Evolutionary conservation across 2,113 vertebrate genomes (phyloP), one percentile per base, ranked within the genome.

Genomic region (Xiphophorus couchianus): DNA sequence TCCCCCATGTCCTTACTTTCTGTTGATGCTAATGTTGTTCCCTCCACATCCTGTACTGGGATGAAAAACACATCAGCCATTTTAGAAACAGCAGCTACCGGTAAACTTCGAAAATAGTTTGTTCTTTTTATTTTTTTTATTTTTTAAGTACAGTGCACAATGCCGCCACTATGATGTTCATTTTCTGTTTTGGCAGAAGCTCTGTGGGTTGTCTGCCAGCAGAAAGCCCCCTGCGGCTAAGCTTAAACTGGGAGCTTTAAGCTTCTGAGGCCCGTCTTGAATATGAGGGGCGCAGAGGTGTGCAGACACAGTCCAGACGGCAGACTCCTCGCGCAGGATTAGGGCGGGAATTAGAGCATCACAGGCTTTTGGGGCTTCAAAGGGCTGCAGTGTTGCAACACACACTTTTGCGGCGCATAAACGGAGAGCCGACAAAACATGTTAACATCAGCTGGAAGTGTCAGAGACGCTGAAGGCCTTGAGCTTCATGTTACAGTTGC

Each of bases 271-370:
- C 37, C 63, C 63, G 73, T 71, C 79, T 80, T 80, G 69, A 81
- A 74, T 11, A 30, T 3, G 42, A 4, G 58, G 42, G 74, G 19
- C 3, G 5, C 4, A 79, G 82, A 78, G 80, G 82, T 79, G 75
- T 37, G 74, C 74, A 91, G 88, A 89, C 90, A 83, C 62, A 65
- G 91, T 85, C 84, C 78, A 89, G 90, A 90, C 90, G 27, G 83
- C 69, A 81, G 84, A 86, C 64, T 77, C 85, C 82, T 84, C 67
- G 28, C 86, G 73, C 74, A 44, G 87, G 92, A 92, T 93, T 91
- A 92, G 76, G 67, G 79, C 77, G 75, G 78, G 90, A 92, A 91
- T 93, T 92, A 93, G 77, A 76, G 80, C 73, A 86, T 91, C 83
- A 91, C 63, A 37, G 81, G 64, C 85, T 81, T 72, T 78, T 80